A percentile compares a stretch with the other conserved stretches of the same genome.
These are phyloP conservation scores for Tiaroga cobitis DNA, from an alignment of 2,797 vertebrate species.

Conservation along the genomic window DNA sequence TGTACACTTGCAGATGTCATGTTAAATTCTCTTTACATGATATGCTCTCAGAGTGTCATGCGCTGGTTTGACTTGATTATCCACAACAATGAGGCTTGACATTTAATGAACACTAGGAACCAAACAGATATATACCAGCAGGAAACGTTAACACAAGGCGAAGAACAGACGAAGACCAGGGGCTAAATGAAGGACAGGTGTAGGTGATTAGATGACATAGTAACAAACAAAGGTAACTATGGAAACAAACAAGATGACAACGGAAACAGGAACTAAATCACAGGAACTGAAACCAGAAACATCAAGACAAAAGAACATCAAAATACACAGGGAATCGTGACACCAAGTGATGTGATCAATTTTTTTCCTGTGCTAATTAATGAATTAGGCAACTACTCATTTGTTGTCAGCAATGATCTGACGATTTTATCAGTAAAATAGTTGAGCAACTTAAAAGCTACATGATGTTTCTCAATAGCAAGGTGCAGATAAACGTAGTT, in stretches of 20 bases:
- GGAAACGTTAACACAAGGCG: background rate
- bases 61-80: background rate
- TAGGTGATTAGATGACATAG: background rate
- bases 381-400: too few relatives aligned
- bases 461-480: too few relatives aligned
- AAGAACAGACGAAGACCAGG: background rate
- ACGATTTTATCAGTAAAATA: too few relatives aligned
- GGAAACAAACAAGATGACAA: too few relatives aligned
- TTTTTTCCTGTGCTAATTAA: constrained; percentile 1
- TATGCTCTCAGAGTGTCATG: background rate
- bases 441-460: too few relatives aligned
- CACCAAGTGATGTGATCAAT: background rate
- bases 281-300: too few relatives aligned
- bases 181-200: background rate
- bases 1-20: constrained; percentile 63
- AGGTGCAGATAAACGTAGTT: too few relatives aligned
- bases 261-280: too few relatives aligned
- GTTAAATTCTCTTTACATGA: constrained; percentile 59
- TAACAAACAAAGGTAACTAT: too few relatives aligned
- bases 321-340: background rate
- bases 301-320: too few relatives aligned
- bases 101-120: background rate
- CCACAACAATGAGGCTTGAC: background rate
- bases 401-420: too few relatives aligned
- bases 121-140: background rate